Conservation (phyloP, 2,113 vertebrate genomes). For the Chitala chitala region DNA sequence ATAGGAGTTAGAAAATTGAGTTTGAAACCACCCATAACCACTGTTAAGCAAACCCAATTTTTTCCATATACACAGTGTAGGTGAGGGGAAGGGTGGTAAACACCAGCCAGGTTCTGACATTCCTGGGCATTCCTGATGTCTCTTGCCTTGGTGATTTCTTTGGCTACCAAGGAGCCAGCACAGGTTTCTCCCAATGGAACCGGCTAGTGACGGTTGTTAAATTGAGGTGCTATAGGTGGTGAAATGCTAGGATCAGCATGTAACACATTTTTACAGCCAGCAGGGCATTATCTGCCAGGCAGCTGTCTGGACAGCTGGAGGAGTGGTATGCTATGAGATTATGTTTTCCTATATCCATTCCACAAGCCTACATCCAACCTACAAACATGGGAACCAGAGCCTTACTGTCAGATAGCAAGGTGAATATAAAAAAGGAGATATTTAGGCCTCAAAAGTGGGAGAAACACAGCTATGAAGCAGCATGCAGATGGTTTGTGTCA, state of each 20-base stretch:
- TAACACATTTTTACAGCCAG: not conserved
- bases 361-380: not conserved
- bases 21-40: too few relatives aligned
- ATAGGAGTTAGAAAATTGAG: too few relatives aligned
- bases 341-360: not conserved
- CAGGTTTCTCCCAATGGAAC: not conserved
- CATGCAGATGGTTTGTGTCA: not conserved
- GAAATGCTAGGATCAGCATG: slow-evolving; percentile 12
- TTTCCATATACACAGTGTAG: too few relatives aligned
- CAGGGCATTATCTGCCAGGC: not conserved
- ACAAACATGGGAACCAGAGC: not conserved
- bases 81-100: not conserved
- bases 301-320: slow-evolving; percentile 12
- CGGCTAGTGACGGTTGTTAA: not conserved
- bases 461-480: not conserved
- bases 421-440: too few relatives aligned
- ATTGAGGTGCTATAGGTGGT: not conserved
- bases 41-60: too few relatives aligned
- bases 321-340: not conserved
- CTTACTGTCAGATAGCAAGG: not conserved
- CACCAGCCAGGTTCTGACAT: not conserved
- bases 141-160: not conserved
- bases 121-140: not conserved
- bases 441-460: too few relatives aligned
- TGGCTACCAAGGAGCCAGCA: too few relatives aligned